Evolutionary conservation across 2,888 invertebrate genomes (phyloP), one percentile per base, ranked within the genome.

Genomic region (Scrobipalpa atriplicella): DNA sequence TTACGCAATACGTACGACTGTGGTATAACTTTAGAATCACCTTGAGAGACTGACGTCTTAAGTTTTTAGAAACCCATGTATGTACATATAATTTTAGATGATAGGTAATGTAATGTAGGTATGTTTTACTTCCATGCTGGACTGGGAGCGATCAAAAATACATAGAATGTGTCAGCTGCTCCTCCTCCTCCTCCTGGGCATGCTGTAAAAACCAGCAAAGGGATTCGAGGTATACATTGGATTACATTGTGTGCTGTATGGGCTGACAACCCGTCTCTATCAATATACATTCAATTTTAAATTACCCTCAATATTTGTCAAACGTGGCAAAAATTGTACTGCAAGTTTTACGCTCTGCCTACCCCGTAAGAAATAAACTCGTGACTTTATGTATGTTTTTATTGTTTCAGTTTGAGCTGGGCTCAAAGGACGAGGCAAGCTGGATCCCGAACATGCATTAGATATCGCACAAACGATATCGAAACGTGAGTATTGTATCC

Each of bases 391-490:
- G 0, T 64, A 38, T 62, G 0, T 82, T 38, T 19, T 13, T 39
- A 3, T 61, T 83, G 77, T 84, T 81, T 66, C 82, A 85, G 84
- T 75, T 70, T 71, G 69, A 74, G 69, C 75, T 70, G 72, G 71
- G 72, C 73, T 69, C 69, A 70, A 74, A 71, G 78, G 76, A 79
- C 82, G 79, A 77, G 81, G 82, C 81, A 81, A 72, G 73, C 80
- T 82, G 85, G 83, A 84, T 72, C 72, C 75, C 82, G 76, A 90
- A 77, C 82, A 92, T 92, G 92, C 82, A 89, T 84, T 92, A 92
- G 92, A 92, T 92, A 90, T 92, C 92, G 91, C 80, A 69, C 76
- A 80, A 84, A 90, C 91, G 92, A 92, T 92, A 92, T 92, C 92
- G 80, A 90, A 92, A 92, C 92, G 92, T 92, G 81, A 84, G 92